Base-by-base conservation (phyloP, 2,113 vertebrate genomes). In the Collichthys lucidus region DNA sequence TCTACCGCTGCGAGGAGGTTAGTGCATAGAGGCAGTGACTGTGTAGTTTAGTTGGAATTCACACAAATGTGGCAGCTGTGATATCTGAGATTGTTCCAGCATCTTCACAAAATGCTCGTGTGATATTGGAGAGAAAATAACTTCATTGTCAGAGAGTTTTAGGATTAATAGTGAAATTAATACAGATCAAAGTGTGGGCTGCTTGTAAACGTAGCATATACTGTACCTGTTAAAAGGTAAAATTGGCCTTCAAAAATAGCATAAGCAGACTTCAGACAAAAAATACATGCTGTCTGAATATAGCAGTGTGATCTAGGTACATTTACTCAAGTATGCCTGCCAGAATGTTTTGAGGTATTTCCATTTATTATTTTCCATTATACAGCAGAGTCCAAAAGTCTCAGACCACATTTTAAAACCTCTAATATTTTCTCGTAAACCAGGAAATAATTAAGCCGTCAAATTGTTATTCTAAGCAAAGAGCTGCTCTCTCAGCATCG, bases 1-100 rank as follows among this genome's bases (percentile, higher is more conserved):
- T 83, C 90, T 91, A 44, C 85, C 86, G 92, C 56, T 72, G 5
- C 15, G 19, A 24, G 19, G 4, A 74, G 62, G 66, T 71, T 35
- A 73, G 61, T 88, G 42, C 86, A 83, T 0, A 60, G 49, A 44
- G 10, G 3, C 22, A 40, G 14, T 26, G 12, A 17, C n/a, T 50
- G 55, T 53, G 74, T 20, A 8, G 22, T 19, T 35, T 16, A 17
- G 5, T 5, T 5, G 11, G 3, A 53, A 8, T 42, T 56, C 12
- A 40, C 35, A 4, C n/a, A 19, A 24, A 26, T 47, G 15, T 35
- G n/a, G 52, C 17, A 19, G 2, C 17, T 40, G 46, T 31, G 9
- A 44, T 29, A 20, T 35, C 0, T 35, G 15, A 26, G 26, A 26
- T 26, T 26, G 26, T 26, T 26, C 2, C 26, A 26, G 26, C 40